Evolutionary conservation across 2,888 invertebrate genomes (phyloP).

Genomic region (Hypselothyrea guttata): DNA sequence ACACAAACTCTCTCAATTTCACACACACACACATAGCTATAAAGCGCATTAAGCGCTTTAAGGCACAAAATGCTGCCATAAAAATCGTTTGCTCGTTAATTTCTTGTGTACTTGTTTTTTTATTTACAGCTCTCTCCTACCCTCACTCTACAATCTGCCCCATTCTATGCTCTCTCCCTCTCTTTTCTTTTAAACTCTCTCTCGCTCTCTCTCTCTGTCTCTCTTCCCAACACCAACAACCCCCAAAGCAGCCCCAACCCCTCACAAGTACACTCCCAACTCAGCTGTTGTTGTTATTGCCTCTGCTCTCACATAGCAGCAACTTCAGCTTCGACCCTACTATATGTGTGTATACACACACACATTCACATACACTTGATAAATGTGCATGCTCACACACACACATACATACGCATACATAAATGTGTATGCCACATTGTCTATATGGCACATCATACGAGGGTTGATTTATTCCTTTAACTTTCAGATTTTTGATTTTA

Average conservation of each 20-base stretch:
- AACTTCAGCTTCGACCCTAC: conserved; percentile 49
- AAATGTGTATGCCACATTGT: conserved; percentile 41
- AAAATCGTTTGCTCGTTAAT: conserved; percentile 79
- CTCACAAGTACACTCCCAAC: conserved; percentile 11
- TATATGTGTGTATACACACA: conserved; percentile 7
- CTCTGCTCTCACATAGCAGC: conserved; percentile 42
- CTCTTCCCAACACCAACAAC: conserved; percentile 22
- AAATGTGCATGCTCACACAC: conserved; percentile 62
- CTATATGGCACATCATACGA: conserved; percentile 55
- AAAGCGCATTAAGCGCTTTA: conserved; percentile 78
- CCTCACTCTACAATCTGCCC: neutral
- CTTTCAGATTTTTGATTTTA: too few species aligned
- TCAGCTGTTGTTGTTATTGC: conserved; percentile 33
- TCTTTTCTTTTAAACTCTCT: conserved; percentile 21
- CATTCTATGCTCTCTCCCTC: conserved; percentile 5
- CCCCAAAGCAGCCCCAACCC: conserved; percentile 42
- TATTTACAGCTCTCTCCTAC: conserved; percentile 54
- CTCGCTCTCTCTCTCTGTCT: conserved; percentile 22
- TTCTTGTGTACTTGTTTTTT: conserved; percentile 68
- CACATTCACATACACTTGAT: conserved; percentile 54
- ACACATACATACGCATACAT: conserved; percentile 17
- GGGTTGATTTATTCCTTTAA: conserved; percentile 25
- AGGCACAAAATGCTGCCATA: conserved; percentile 78
- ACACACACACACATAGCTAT: conserved; percentile 33
- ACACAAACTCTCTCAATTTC: conserved; percentile 19